Conservation (phyloP, 1,140 invertebrate genomes). For the Magallana gigas region DNA sequence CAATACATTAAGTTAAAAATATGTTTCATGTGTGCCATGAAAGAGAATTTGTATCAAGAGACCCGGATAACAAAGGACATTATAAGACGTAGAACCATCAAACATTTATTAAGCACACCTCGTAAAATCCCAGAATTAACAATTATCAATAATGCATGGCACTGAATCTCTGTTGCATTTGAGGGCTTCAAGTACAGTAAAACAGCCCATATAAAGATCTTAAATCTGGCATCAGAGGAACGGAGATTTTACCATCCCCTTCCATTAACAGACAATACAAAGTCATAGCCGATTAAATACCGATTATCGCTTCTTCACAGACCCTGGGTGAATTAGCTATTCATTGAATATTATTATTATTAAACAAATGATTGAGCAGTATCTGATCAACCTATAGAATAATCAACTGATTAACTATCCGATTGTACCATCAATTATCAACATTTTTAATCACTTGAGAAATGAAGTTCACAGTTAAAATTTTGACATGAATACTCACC, state of each 20-base stretch:
- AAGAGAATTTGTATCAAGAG: too few relatives aligned
- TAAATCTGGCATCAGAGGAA: background rate
- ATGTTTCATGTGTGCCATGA: too few relatives aligned
- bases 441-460: background rate
- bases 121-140: background rate
- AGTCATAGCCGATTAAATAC: background rate
- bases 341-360: background rate
- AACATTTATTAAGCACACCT: conserved; percentile 2
- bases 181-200: background rate
- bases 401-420: conserved; percentile 9
- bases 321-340: background rate
- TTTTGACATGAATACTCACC: conserved; percentile 51
- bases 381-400: background rate
- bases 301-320: background rate
- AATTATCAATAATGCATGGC: background rate
- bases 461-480: background rate
- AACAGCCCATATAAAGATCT: background rate
- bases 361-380: conserved; percentile 10
- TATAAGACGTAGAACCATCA: background rate
- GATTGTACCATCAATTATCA: background rate
- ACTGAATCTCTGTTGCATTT: background rate
- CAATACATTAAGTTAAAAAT: too few relatives aligned
- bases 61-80: background rate
- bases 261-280: background rate
- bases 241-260: background rate